Evolutionary conservation across 2,888 invertebrate genomes (phyloP).

Genomic region (Choreutis nemorana): DNA sequence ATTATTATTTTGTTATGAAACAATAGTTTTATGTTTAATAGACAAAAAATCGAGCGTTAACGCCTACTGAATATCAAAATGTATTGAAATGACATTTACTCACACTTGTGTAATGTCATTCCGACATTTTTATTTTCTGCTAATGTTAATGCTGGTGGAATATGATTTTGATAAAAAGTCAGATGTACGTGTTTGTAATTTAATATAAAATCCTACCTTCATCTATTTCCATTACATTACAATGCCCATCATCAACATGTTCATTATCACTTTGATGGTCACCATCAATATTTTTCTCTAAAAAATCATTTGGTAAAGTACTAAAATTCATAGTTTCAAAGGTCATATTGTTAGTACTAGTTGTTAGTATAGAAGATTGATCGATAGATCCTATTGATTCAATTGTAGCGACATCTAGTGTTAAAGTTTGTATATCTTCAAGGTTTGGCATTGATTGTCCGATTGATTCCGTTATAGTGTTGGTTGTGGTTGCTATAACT

Average conservation of each 20-base stretch:
- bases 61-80: slow-evolving; percentile 23
- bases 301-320: slow-evolving; percentile 24
- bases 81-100: too few relatives aligned
- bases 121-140: slow-evolving; percentile 2
- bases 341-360: slow-evolving; percentile 1
- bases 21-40: slow-evolving; percentile 13
- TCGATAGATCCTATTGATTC: background rate
- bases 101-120: too few relatives aligned
- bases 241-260: slow-evolving; percentile 10
- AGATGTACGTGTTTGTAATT: slow-evolving; percentile 10
- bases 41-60: slow-evolving; percentile 13
- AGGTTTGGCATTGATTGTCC: too few relatives aligned
- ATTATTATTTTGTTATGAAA: too few relatives aligned
- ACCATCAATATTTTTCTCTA: slow-evolving; percentile 14
- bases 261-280: slow-evolving; percentile 4
- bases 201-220: slow-evolving; percentile 22
- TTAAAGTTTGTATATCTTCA: too few relatives aligned
- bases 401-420: background rate
- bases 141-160: background rate
- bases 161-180: slow-evolving; percentile 9
- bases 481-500: too few relatives aligned
- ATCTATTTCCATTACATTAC: slow-evolving; percentile 32
- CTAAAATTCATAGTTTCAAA: slow-evolving; percentile 13
- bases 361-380: slow-evolving; percentile 7
- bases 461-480: too few relatives aligned